These are phyloP conservation scores for Arizona elegans DNA, from an alignment of 2,113 vertebrate genomes.

Conservation along the genomic window DNA sequence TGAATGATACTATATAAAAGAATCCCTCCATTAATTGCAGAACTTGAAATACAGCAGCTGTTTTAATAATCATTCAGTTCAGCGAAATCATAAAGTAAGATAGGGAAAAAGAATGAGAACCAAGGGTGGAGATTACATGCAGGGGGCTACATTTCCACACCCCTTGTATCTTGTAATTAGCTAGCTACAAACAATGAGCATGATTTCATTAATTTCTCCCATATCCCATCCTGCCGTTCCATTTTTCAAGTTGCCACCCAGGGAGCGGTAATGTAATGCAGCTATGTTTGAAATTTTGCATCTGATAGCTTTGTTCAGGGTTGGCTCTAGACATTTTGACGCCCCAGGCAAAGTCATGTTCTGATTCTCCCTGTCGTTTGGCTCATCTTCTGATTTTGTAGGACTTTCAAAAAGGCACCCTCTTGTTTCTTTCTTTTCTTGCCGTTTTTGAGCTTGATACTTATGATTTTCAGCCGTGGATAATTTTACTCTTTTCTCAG, in stretches of 20 bases:
- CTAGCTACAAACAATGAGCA: background rate
- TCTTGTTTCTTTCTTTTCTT: background rate
- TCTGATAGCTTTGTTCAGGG: background rate
- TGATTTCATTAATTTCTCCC: background rate
- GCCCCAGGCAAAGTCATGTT: background rate
- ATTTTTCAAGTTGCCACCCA: background rate
- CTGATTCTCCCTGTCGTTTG: background rate
- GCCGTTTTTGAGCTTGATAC: background rate
- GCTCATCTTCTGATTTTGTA: background rate
- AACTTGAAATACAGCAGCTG: slow-evolving; percentile 14
- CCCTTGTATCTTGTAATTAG: background rate
- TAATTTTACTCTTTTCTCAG: background rate
- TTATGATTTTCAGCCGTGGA: background rate
- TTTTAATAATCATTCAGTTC: background rate
- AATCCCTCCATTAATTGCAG: slow-evolving; percentile 16
- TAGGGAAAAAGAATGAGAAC: background rate
- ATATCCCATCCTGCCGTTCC: background rate
- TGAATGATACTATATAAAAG: slow-evolving; percentile 2
- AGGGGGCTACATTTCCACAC: background rate
- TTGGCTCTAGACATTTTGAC: background rate
- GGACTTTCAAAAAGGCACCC: background rate
- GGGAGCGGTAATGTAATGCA: background rate
- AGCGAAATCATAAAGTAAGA: background rate
- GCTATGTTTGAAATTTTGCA: background rate
- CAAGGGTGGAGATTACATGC: background rate